These are phyloP conservation scores for Tachypleus tridentatus DNA, from an alignment of 1,140 invertebrate genomes.

Conservation along the genomic window DNA sequence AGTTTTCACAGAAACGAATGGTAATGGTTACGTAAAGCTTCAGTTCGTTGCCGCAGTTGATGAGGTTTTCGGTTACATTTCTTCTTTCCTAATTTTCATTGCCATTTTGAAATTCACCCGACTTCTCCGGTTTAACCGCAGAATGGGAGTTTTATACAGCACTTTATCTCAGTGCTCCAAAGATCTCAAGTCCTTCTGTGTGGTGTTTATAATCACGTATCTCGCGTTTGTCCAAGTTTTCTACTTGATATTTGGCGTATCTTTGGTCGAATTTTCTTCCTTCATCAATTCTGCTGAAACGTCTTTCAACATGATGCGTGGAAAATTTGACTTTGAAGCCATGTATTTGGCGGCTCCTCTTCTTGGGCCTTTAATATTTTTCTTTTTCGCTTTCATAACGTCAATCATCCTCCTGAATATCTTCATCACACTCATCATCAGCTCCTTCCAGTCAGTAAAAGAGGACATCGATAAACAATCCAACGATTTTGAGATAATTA, in stretches of 20 bases:
- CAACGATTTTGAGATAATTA: conserved; percentile 40
- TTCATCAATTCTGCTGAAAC: conserved; percentile 39
- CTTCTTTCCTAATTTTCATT: conserved; percentile 37
- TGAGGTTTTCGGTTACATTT: conserved; percentile 37
- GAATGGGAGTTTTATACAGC: conserved; percentile 30
- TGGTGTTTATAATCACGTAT: conserved; percentile 33
- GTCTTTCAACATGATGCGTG: conserved; percentile 42
- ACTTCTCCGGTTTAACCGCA: conserved; percentile 38
- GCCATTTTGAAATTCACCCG: conserved; percentile 42
- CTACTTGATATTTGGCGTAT: conserved; percentile 38
- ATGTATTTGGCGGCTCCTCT: conserved; percentile 36
- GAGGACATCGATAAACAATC: conserved; percentile 28
- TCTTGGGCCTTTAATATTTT: conserved; percentile 40
- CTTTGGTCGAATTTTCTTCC: conserved; percentile 37
- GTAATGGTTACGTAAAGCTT: conserved; percentile 41
- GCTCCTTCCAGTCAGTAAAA: conserved; percentile 37
- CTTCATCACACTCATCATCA: conserved; percentile 44
- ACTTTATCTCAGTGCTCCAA: conserved; percentile 33
- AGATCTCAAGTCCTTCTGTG: conserved; percentile 33
- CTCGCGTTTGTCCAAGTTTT: conserved; percentile 38
- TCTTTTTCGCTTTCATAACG: conserved; percentile 40
- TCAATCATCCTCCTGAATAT: conserved; percentile 45
- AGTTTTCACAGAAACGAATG: conserved; percentile 32
- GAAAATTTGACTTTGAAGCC: conserved; percentile 41
- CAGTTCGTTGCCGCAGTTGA: conserved; percentile 39